Base-by-base conservation (phyloP, 23 tunicate genomes). In the Trididemnum nubilum region DNA sequence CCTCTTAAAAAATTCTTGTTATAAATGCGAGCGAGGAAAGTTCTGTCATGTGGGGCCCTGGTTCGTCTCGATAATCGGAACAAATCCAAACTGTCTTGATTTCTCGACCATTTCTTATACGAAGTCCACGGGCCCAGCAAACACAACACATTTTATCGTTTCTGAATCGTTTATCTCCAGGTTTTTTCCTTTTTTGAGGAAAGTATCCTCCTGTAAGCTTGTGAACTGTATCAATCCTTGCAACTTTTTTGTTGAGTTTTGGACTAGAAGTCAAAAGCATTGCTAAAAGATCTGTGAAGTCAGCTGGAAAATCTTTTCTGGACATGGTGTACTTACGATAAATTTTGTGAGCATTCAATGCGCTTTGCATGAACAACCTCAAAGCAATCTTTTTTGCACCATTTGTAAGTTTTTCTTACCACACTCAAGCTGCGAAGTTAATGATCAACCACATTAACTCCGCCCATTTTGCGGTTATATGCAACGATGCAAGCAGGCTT, bases 51-150 rank as follows among this genome's bases (percentile, higher is more conserved):
- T n/a, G n/a, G 15, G 18, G 57, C 18, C 57, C 57, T 49, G 57
- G 57, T n/a, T n/a, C 15, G 57, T 18, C 18, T 49, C 15, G 57
- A 49, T 18, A 49, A 18, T 49, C 57, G 15, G 57, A 18, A 18
- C 57, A 18, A 49, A 49, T 49, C 57, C 57, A 49, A 49, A 49
- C 18, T 18, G 57, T 49, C 57, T 49, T 49, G 57, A 49, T 49
- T 49, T 9, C 57, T 49, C 57, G 12, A 9, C 57, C 57, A 49
- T 12, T 49, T 49, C 57, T 49, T 12, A 12, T 49, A 18, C 57
- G 57, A 49, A 49, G 57, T 49, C 57, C 57, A 18, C 57, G 57
- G 57, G 57, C 57, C 57, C 57, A 49, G 57, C 57, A 49, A 12
- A 49, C 57, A 49, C 57, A 18, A 49, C 57, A 49, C 57, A 49